phyloP scores from a whole-genome alignment of 23 tunicate species.

The Diplosoma virens region DNA sequence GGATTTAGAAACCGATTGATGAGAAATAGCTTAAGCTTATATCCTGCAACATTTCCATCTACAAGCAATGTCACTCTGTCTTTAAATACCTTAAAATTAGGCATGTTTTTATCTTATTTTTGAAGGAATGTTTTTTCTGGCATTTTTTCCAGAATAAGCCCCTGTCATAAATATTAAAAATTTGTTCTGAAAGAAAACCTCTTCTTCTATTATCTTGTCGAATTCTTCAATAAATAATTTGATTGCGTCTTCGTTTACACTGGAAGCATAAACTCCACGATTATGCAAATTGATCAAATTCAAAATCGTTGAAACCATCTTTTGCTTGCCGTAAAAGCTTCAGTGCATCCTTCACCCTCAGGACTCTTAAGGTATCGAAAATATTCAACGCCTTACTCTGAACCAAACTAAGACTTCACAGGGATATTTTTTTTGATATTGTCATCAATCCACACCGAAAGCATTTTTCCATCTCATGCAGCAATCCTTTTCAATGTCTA shows the following conservation, averaged over 20 bases:
- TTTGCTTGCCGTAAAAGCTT: not conserved
- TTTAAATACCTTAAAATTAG: not conserved
- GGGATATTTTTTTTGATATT: not conserved
- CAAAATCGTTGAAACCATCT: not conserved
- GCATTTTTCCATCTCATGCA: not conserved
- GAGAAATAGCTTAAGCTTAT: not conserved
- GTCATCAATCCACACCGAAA: not conserved
- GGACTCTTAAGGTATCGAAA: not conserved
- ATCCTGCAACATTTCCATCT: not conserved
- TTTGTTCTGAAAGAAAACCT: not conserved
- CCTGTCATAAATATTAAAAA: not conserved
- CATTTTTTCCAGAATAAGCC: not conserved
- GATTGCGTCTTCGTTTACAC: not conserved
- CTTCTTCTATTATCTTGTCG: not conserved
- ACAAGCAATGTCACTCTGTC: not conserved
- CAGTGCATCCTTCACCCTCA: not conserved
- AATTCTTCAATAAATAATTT: not conserved
- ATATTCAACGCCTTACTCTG: not conserved
- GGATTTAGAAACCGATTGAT: not conserved
- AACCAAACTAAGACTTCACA: not conserved
- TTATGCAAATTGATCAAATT: not conserved
- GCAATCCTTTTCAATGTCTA: not conserved
- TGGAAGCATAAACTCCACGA: not conserved
- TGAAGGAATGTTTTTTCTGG: not conserved
- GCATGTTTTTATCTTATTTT: not conserved